A percentile compares a stretch with the other conserved stretches of the same genome.
These are phyloP conservation scores for Helobdella robusta DNA, from an alignment of 2,888 invertebrate species.

Conservation along the genomic window DNA sequence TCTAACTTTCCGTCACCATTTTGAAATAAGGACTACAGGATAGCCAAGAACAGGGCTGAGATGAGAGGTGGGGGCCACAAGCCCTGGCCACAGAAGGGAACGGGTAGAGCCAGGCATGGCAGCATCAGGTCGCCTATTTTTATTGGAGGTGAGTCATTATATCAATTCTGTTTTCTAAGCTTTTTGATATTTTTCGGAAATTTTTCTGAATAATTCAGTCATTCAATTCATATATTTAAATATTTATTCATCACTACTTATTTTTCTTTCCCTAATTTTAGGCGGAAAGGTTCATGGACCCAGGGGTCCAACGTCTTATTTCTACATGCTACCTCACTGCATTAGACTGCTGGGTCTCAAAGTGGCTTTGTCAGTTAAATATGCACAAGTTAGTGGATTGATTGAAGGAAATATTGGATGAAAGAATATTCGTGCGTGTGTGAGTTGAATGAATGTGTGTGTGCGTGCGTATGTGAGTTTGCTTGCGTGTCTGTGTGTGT, in stretches of 20 bases:
- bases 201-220: background rate
- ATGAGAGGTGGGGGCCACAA: constrained; percentile 79
- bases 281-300: constrained; percentile 81
- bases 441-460: too few species aligned
- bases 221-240: background rate
- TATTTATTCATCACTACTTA: background rate
- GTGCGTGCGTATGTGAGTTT: too few species aligned
- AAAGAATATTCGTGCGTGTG: too few species aligned
- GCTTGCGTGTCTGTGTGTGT: too few species aligned
- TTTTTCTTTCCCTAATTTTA: constrained; percentile 30
- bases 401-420: too few species aligned
- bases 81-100: constrained; percentile 73
- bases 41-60: constrained; percentile 72
- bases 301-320: constrained; percentile 76
- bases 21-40: constrained; percentile 59
- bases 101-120: constrained; percentile 80
- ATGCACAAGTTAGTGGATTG: constrained; percentile 73
- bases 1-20: background rate
- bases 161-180: background rate
- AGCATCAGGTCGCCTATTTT: constrained; percentile 81
- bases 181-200: background rate
- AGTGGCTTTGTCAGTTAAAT: constrained; percentile 74
- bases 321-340: constrained; percentile 81
- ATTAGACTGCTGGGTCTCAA: constrained; percentile 70
- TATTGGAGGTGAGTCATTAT: constrained; percentile 40